Evolutionary conservation across 2,797 vertebrate genomes (phyloP).

Genomic region (Tadarida brasiliensis): DNA sequence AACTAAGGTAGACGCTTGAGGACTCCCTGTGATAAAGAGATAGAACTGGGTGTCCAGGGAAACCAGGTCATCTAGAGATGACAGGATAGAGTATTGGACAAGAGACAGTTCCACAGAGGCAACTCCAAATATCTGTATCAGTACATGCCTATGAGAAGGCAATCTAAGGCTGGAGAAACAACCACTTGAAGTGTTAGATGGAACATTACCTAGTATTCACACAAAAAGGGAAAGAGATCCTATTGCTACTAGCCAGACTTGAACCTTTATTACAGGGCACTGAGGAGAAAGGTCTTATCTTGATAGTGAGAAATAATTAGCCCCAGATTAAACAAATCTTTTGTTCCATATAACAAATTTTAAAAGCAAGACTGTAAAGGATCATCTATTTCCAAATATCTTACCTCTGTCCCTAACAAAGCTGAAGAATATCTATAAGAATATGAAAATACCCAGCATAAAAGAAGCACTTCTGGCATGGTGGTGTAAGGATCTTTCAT

Average conservation of each 20-base stretch:
- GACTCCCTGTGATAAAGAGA: background rate
- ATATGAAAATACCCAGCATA: background rate
- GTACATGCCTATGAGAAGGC: background rate
- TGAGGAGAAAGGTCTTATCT: background rate
- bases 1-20: conserved; percentile 2
- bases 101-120: background rate
- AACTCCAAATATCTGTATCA: background rate
- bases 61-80: background rate
- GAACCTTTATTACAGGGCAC: background rate
- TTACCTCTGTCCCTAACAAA: background rate
- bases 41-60: background rate
- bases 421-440: conserved; percentile 50
- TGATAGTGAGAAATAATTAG: background rate
- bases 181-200: background rate
- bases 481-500: background rate
- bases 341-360: background rate
- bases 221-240: background rate
- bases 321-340: conserved; percentile 33
- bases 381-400: background rate
- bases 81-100: background rate
- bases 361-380: conserved; percentile 2
- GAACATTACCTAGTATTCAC: background rate
- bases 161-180: background rate
- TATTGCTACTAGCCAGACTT: background rate
- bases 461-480: background rate